Evolutionary conservation across 2,113 vertebrate species (phyloP).

Genomic region (Stercorarius parasiticus): DNA sequence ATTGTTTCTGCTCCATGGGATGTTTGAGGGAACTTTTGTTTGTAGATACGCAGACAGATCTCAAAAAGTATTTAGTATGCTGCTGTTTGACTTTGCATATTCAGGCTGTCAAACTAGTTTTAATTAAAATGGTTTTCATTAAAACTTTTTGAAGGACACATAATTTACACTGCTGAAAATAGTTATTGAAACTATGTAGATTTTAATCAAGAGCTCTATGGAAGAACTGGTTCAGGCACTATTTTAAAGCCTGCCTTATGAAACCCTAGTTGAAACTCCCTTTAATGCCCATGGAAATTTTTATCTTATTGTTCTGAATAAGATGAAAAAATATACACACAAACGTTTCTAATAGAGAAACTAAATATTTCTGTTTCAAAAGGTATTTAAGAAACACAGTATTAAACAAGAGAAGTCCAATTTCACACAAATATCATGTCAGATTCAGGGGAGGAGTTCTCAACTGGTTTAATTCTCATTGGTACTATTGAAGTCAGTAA

Average conservation of each 20-base stretch:
- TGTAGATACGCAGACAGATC: constrained; percentile 27
- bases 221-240: constrained; percentile 51
- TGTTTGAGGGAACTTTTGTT: constrained; percentile 59
- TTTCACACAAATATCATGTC: neutral
- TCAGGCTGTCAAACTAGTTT: constrained; percentile 62
- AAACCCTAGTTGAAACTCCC: neutral
- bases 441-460: constrained; percentile 3
- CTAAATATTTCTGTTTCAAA: neutral
- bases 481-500: constrained; percentile 22
- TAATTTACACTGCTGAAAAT: constrained; percentile 54
- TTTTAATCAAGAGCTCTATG: constrained; percentile 49
- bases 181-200: constrained; percentile 37
- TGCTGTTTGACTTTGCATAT: constrained; percentile 47
- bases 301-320: neutral
- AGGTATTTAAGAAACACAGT: neutral
- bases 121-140: constrained; percentile 63
- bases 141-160: constrained; percentile 43
- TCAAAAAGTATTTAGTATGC: constrained; percentile 39
- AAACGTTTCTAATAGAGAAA: neutral
- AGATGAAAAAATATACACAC: neutral
- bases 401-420: neutral
- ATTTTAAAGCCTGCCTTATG: constrained; percentile 57
- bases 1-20: constrained; percentile 50
- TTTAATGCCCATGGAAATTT: neutral
- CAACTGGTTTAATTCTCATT: neutral